A percentile compares a stretch with the other conserved stretches of the same genome.
phyloP scores from a whole-genome alignment of 2,888 invertebrate species.

The Agrypnus murinus region DNA sequence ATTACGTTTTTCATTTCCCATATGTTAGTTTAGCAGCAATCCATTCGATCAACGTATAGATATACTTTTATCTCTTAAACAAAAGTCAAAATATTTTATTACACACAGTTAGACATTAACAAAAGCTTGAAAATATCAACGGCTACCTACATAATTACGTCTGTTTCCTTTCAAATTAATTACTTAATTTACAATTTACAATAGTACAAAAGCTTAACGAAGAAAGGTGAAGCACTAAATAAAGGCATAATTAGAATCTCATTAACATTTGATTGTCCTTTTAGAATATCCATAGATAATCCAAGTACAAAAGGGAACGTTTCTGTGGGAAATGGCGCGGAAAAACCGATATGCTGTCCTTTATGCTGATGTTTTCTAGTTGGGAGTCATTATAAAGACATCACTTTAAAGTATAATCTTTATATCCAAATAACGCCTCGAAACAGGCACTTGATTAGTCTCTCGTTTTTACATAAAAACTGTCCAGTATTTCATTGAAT shows the following conservation, averaged over 20 bases:
- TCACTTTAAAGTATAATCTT: conserved; percentile 41
- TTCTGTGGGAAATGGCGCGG: conserved; percentile 48
- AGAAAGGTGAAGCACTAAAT: conserved; percentile 45
- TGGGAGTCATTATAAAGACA: conserved; percentile 50
- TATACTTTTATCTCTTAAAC: not conserved
- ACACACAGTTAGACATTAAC: conserved; percentile 1
- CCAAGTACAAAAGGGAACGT: conserved; percentile 36
- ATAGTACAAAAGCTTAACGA: conserved; percentile 38
- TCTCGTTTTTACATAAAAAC: conserved; percentile 19
- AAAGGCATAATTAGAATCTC: conserved; percentile 49
- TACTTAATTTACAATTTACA: conserved; percentile 39
- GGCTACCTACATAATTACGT: conserved; percentile 28
- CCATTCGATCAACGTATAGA: not conserved
- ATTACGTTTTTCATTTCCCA: too few relatives aligned
- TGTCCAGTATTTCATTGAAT: conserved; percentile 23
- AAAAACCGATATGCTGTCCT: conserved; percentile 53
- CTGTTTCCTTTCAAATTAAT: conserved; percentile 27
- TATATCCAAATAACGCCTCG: conserved; percentile 25
- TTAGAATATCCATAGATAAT: conserved; percentile 47
- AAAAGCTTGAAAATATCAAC: conserved; percentile 19
- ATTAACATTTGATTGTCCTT: conserved; percentile 53
- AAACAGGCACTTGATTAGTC: conserved; percentile 38
- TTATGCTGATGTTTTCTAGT: conserved; percentile 50
- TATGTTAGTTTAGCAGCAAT: too few relatives aligned
- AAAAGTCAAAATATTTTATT: conserved; percentile 27